Conservation (phyloP, 2,888 invertebrate genomes). For the Leptogaster cylindrica region DNA sequence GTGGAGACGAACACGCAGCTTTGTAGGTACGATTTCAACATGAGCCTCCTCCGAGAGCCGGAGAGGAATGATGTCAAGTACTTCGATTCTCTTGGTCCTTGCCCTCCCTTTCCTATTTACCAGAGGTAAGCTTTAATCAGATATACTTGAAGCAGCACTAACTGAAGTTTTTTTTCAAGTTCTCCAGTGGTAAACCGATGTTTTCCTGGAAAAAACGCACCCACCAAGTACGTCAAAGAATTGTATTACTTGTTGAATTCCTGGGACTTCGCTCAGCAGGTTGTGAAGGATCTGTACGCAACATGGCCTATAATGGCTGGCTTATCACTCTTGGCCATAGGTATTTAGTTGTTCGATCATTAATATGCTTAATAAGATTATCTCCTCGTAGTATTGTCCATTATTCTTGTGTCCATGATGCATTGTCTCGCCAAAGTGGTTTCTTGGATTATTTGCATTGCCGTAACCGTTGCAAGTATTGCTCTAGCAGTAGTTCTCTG, state of each 20-base stretch:
- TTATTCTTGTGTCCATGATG: slow-evolving; percentile 81
- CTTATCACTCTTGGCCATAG: slow-evolving; percentile 79
- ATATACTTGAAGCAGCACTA: slow-evolving; percentile 31
- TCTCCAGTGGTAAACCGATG: slow-evolving; percentile 85
- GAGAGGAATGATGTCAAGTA: slow-evolving; percentile 56
- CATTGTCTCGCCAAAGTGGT: slow-evolving; percentile 83
- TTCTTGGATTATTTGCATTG: slow-evolving; percentile 85
- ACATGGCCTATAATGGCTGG: slow-evolving; percentile 87
- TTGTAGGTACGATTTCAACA: slow-evolving; percentile 76
- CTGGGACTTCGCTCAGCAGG: slow-evolving; percentile 87
- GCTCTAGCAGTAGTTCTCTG: slow-evolving; percentile 82
- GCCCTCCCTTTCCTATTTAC: slow-evolving; percentile 79
- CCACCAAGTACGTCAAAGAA: slow-evolving; percentile 70
- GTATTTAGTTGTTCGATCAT: slow-evolving; percentile 64
- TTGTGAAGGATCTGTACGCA: slow-evolving; percentile 84
- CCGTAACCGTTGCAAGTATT: slow-evolving; percentile 77
- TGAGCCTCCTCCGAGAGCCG: slow-evolving; percentile 64
- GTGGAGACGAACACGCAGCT: slow-evolving; percentile 74
- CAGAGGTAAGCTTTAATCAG: slow-evolving; percentile 67
- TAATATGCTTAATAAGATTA: background rate
- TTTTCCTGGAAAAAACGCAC: slow-evolving; percentile 77
- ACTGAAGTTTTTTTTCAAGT: too few relatives aligned
- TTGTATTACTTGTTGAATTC: slow-evolving; percentile 84
- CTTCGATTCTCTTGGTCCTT: slow-evolving; percentile 71
- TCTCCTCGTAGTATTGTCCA: slow-evolving; percentile 74